phyloP scores from a whole-genome alignment of 2,888 invertebrate genomes.

The Pediacus dermestoides region DNA sequence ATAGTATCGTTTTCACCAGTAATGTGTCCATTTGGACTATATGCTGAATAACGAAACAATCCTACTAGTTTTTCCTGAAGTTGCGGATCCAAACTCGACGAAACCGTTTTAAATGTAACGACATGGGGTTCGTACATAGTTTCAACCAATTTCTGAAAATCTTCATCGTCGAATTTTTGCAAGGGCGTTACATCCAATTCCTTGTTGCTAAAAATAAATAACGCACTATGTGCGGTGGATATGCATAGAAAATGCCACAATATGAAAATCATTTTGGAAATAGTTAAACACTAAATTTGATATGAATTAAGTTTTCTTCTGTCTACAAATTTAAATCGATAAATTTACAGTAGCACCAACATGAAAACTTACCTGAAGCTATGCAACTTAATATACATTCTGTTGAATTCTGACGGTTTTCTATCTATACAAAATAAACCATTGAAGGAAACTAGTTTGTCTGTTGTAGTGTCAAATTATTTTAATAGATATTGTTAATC shows the following conservation, averaged over 20 bases:
- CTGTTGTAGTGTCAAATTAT: no score
- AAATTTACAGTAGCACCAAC: background rate
- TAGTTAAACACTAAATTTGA: background rate
- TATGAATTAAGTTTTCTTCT: background rate
- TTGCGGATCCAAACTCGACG: constrained; percentile 29
- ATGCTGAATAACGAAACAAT: constrained; percentile 38
- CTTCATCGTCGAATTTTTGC: constrained; percentile 39
- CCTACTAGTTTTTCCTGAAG: constrained; percentile 37
- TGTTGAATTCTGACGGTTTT: no score
- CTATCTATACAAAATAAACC: no score
- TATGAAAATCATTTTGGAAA: no score
- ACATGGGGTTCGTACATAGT: constrained; percentile 38
- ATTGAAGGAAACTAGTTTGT: no score
- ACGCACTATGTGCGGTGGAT: constrained; percentile 29
- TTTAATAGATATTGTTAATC: no score
- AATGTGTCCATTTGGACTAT: constrained; percentile 42
- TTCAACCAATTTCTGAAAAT: constrained; percentile 36
- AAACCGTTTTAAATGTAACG: constrained; percentile 37
- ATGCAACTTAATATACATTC: no score
- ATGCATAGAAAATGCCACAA: no score
- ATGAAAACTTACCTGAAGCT: no score
- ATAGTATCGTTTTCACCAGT: constrained; percentile 37
- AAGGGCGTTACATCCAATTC: constrained; percentile 42
- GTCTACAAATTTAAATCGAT: background rate
- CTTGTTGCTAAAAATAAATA: constrained; percentile 38